phyloP scores from a whole-genome alignment of 2,113 vertebrate genomes.

The Tichodroma muraria region DNA sequence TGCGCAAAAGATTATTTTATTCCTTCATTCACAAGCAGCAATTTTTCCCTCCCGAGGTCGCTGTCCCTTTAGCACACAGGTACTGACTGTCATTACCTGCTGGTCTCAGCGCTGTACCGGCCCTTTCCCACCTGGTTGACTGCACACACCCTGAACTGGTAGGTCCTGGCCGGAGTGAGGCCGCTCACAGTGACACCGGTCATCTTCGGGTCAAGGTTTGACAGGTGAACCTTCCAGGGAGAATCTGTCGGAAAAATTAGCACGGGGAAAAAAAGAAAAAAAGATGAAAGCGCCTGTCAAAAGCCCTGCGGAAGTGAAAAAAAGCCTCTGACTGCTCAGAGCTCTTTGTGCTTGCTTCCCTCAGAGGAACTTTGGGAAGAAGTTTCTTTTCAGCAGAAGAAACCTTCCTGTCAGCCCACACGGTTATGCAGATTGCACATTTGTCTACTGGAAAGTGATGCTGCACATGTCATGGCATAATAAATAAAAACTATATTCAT shows the following conservation, averaged over 20 bases:
- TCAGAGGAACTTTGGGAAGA: slow-evolving; percentile 3
- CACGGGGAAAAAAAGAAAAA: background rate
- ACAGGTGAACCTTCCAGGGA: slow-evolving; percentile 91
- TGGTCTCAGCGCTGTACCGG: slow-evolving; percentile 89
- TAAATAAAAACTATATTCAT: slow-evolving; percentile 77
- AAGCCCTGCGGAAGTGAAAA: background rate
- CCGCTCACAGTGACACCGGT: slow-evolving; percentile 79
- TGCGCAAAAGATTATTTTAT: background rate
- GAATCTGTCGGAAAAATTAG: slow-evolving; percentile 76
- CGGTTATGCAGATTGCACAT: slow-evolving; percentile 51
- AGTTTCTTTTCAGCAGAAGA: slow-evolving; percentile 3
- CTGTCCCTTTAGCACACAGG: background rate
- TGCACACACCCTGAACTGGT: slow-evolving; percentile 91
- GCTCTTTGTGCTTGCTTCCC: background rate
- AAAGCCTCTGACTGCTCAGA: background rate
- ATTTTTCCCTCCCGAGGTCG: background rate
- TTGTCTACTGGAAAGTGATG: slow-evolving; percentile 64
- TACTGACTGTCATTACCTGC: slow-evolving; percentile 69
- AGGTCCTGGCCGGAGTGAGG: slow-evolving; percentile 90
- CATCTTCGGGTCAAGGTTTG: slow-evolving; percentile 78
- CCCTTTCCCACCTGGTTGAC: slow-evolving; percentile 94
- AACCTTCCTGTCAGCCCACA: slow-evolving; percentile 33
- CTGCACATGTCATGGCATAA: slow-evolving; percentile 61
- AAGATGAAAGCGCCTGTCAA: background rate
- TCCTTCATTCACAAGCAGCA: background rate